phyloP scores from a whole-genome alignment of 2,888 invertebrate species.

The Polymixis flavicincta region DNA sequence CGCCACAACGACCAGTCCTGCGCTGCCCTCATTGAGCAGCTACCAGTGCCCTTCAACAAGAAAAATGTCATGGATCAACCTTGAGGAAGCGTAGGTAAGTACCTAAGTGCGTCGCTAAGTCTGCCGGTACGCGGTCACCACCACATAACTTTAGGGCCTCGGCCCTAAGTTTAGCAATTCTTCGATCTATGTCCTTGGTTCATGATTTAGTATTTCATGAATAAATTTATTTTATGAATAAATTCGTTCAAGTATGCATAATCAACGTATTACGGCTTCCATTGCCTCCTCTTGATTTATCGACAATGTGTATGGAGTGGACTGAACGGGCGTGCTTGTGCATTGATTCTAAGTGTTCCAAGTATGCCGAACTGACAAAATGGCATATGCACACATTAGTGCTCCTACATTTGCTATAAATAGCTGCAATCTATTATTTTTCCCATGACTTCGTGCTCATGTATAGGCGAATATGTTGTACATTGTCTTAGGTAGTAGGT shows the following conservation, averaged over 20 bases:
- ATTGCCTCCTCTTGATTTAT: constrained; percentile 21
- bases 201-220: neutral
- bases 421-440: neutral
- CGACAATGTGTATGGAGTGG: constrained; percentile 14
- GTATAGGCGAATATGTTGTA: neutral
- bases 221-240: neutral
- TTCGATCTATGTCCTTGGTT: neutral
- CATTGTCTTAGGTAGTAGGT: neutral
- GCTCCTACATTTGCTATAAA: neutral
- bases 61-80: neutral
- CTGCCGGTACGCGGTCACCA: neutral
- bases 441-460: neutral
- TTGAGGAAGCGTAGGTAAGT: neutral
- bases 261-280: constrained; percentile 13
- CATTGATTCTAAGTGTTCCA: constrained; percentile 46
- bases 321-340: constrained; percentile 39
- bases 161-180: neutral
- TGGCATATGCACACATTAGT: constrained; percentile 9
- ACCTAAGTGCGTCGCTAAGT: neutral
- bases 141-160: neutral
- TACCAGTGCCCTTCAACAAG: neutral
- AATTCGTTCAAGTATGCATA: neutral
- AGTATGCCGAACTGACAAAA: constrained; percentile 29
- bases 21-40: neutral
- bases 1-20: too few species aligned